Evolutionary conservation across 2,797 vertebrate genomes (phyloP).

Genomic region (Thunnus albacares): DNA sequence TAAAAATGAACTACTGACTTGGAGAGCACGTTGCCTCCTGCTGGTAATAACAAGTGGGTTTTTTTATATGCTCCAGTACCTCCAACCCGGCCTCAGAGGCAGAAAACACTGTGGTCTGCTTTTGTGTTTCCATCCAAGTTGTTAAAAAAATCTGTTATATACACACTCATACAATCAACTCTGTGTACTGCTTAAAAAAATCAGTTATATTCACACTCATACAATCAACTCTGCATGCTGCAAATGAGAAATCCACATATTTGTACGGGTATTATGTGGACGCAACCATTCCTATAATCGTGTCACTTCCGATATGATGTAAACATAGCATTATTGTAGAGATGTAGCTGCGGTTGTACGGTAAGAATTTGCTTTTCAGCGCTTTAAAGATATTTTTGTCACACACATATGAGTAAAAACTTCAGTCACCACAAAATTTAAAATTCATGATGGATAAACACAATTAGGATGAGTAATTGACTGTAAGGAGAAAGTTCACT

Average conservation of each 20-base stretch:
- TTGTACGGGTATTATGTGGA: neutral
- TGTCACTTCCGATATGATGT: neutral
- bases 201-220: neutral
- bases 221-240: neutral
- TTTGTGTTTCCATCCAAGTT: neutral
- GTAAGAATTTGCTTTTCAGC: neutral
- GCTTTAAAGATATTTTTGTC: conserved; percentile 9
- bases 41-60: neutral
- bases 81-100: neutral
- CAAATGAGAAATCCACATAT: neutral
- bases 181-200: neutral
- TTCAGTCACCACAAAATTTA: neutral
- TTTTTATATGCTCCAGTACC: neutral
- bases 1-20: conserved; percentile 17
- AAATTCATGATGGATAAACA: neutral
- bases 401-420: neutral
- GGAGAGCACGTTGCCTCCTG: conserved; percentile 1
- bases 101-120: neutral
- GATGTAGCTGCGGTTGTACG: neutral
- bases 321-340: neutral
- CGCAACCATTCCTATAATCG: neutral
- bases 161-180: neutral
- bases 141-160: neutral
- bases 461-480: neutral
- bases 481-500: neutral